Base-by-base conservation (phyloP, 2,888 invertebrate genomes). In the Xestia ashworthii region DNA sequence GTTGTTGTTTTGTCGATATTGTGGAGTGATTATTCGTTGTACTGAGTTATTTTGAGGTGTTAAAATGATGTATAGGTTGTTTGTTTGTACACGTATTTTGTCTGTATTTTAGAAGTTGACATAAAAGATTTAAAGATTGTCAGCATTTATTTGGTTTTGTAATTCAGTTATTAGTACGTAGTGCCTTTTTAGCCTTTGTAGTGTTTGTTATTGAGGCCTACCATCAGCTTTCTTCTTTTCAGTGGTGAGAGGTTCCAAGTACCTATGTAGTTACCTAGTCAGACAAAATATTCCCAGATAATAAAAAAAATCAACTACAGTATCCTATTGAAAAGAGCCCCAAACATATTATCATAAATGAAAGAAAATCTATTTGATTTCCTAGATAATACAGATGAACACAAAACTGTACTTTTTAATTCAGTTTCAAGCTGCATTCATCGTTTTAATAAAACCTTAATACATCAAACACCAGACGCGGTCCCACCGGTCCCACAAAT, bases 401-500 rank as follows among this genome's bases (percentile, higher is more conserved):
- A 53, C n/a, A 41, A 65, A 60, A 12, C 25, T 62, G 4, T 38
- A n/a, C 12, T n/a, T n/a, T 25, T 32, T 48, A 67, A 62, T 67
- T n/a, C 48, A 55, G 9, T 38, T 38, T 14, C 9, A 71, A 64
- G 11, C 50, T 70, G 70, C 46, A 71, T 67, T 58, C 44, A 58
- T 58, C 48, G 48, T 48, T 55, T 67, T 80, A 53, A 80, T 83
- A 80, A 71, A 74, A 74, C 58, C 71, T 68, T 73, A 84, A 82
- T 84, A 80, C 65, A 74, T 84, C 73, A 76, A 83, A 74, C 70
- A 64, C 58, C 82, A 80, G 71, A 81, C 72, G 46, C 75, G 70
- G 72, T 74, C 80, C 81, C 82, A 75, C 68, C 65, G 78, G 71
- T 79, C 75, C 74, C 82, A 82, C 89, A 88, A 88, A 88, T 88